A percentile compares a stretch with the other conserved stretches of the same genome.
phyloP scores from a whole-genome alignment of 1,140 invertebrate genomes.

The Leptinotarsa texana region DNA sequence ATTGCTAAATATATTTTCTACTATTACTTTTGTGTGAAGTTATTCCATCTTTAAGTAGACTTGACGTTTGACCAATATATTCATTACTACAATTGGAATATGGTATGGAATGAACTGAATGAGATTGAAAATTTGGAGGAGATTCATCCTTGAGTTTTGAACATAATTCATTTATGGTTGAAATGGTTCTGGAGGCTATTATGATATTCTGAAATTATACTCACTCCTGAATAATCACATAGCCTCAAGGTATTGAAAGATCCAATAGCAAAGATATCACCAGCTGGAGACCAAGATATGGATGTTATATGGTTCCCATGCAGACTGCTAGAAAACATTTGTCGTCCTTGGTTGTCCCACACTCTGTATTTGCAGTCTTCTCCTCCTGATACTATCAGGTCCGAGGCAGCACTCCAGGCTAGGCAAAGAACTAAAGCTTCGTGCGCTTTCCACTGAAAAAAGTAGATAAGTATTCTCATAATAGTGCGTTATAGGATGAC shows the following conservation, averaged over 20 bases:
- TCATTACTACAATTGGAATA: too few relatives aligned
- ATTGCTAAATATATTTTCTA: too few relatives aligned
- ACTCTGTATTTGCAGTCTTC: slow-evolving; percentile 96
- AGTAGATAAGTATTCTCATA: slow-evolving; percentile 29
- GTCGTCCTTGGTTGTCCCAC: slow-evolving; percentile 90
- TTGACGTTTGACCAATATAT: too few relatives aligned
- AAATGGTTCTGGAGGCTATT: too few relatives aligned
- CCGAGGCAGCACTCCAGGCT: slow-evolving; percentile 87
- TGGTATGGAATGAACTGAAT: too few relatives aligned
- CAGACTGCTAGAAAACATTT: slow-evolving; percentile 78
- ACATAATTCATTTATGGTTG: too few relatives aligned
- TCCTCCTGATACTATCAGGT: slow-evolving; percentile 88
- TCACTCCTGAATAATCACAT: slow-evolving; percentile 91
- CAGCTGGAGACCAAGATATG: slow-evolving; percentile 87
- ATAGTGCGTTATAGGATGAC: too few relatives aligned
- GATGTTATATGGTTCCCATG: slow-evolving; percentile 92
- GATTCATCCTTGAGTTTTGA: too few relatives aligned
- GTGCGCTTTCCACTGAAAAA: slow-evolving; percentile 91
- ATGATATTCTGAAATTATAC: slow-evolving; percentile 41
- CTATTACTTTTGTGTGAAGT: too few relatives aligned
- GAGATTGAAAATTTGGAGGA: too few relatives aligned
- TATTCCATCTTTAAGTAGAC: too few relatives aligned
- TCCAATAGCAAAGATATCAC: slow-evolving; percentile 89
- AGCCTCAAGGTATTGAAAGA: slow-evolving; percentile 91
- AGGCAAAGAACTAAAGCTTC: slow-evolving; percentile 87